Conservation (phyloP, 23 tunicate genomes). For the Halocynthia aurantium region DNA sequence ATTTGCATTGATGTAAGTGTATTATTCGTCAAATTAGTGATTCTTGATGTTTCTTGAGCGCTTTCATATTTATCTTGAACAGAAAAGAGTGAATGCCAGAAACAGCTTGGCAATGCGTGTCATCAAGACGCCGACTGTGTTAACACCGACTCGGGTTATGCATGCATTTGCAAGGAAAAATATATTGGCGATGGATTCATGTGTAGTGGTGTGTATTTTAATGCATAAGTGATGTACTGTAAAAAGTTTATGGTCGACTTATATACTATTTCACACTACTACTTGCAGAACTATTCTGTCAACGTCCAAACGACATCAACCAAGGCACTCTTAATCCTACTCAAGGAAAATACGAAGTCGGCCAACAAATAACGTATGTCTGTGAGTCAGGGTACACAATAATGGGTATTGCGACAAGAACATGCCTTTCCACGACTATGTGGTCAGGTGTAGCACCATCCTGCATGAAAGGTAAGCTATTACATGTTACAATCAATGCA, state of each 20-base stretch:
- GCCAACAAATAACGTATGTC: constrained; percentile 13
- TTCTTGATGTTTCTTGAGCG: not conserved
- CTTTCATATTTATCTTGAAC: not conserved
- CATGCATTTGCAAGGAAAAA: not conserved
- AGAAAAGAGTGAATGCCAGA: constrained; percentile 17
- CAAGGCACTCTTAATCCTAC: constrained; percentile 16
- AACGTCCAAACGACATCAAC: constrained; percentile 22
- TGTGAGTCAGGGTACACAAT: constrained; percentile 1
- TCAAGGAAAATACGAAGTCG: constrained; percentile 18
- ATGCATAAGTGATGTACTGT: not conserved
- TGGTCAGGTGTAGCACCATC: constrained; percentile 5
- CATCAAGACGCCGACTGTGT: constrained; percentile 17
- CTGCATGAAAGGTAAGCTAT: constrained; percentile 1
- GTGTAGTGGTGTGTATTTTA: constrained; percentile 5
- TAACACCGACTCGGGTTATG: constrained; percentile 9
- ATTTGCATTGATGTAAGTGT: too few species aligned
- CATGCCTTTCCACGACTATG: not conserved
- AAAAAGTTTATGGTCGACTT: not conserved
- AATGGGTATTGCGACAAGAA: constrained; percentile 16
- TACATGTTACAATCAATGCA: too few species aligned
- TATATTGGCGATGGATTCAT: constrained; percentile 11
- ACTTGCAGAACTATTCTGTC: constrained; percentile 17
- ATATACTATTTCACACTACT: not conserved
- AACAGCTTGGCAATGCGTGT: constrained; percentile 21
- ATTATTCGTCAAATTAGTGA: not conserved